Base-by-base conservation (phyloP, 2,797 vertebrate species). In the Tadarida brasiliensis region DNA sequence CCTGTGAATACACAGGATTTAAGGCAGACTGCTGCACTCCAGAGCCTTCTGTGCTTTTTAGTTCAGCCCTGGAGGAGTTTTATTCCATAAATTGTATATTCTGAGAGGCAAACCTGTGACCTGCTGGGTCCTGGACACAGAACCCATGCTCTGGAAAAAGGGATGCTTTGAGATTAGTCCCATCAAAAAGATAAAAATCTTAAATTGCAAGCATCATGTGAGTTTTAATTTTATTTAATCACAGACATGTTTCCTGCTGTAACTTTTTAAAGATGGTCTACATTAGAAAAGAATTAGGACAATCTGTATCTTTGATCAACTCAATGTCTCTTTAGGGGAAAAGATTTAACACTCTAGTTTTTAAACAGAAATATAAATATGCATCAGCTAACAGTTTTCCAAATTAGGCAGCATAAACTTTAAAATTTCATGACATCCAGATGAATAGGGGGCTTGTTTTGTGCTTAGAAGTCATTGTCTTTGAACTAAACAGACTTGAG, bases 291-390 rank as follows among this genome's bases (percentile, higher is more conserved):
- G 96, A 97, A 97, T 97, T 96, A 97, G 95, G 94, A 95, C 96
- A 87, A 70, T 68, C 35, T 87, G 20, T 90, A 91, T 95, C 96
- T 97, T 97, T 97, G 97, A 97, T 97, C 92, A 96, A 88, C 78
- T 95, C 77, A 8, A 54, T 35, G 0, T 94, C 93, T 97, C 91
- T 96, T 95, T 81, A 90, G 95, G 90, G 70, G 90, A 95, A 95
- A 90, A 96, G 80, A 84, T 94, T 97, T 96, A 94, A 73, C 93
- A 96, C 95, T 96, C 68, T 74, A 30, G 47, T 88, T 97, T 97
- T 97, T 82, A 95, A 93, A 96, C 89, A 97, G 95, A 95, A 96
- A 93, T 97, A 95, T 97, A 96, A 97, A 96, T 97, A 94, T 93
- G 93, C 68, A 96, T 91, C 83, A 86, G 73, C 68, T 94, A 78